These are phyloP conservation scores for Balaeniceps rex DNA, from an alignment of 2,113 vertebrate genomes.

Conservation along the genomic window DNA sequence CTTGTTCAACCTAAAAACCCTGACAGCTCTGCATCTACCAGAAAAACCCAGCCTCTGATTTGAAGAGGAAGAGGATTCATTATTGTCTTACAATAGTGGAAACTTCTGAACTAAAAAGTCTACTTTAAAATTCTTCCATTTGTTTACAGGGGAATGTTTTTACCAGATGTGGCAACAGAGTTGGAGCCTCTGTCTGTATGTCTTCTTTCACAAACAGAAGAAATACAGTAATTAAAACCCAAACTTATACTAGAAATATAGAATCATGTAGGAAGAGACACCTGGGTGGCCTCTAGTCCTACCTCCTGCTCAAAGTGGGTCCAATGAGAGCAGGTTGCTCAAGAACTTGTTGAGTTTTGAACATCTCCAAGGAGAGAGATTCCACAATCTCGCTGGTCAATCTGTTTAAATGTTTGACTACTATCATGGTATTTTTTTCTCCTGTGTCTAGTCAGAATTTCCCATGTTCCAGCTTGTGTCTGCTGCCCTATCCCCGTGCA, in stretches of 20 bases:
- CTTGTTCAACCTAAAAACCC: background rate
- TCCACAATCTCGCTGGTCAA: background rate
- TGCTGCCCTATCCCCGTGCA: background rate
- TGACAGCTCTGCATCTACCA: background rate
- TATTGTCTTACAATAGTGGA: background rate
- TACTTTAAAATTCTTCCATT: background rate
- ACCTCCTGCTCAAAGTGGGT: background rate
- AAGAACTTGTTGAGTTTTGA: background rate
- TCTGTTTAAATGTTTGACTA: background rate
- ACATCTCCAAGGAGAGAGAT: background rate
- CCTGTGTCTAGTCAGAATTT: background rate
- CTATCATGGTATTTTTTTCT: fast-evolving
- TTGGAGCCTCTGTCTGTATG: background rate
- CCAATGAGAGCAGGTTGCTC: background rate
- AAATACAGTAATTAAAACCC: background rate
- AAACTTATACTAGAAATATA: background rate
- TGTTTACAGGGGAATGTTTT: background rate
- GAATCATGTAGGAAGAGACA: background rate
- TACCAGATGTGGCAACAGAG: background rate
- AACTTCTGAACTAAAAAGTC: background rate
- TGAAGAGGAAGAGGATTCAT: background rate
- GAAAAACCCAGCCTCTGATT: background rate
- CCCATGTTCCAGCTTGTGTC: background rate
- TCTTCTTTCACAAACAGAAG: background rate
- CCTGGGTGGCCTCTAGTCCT: background rate